These are phyloP conservation scores for Drosophila pandora DNA, from an alignment of 1,140 invertebrate species.

Conservation along the genomic window DNA sequence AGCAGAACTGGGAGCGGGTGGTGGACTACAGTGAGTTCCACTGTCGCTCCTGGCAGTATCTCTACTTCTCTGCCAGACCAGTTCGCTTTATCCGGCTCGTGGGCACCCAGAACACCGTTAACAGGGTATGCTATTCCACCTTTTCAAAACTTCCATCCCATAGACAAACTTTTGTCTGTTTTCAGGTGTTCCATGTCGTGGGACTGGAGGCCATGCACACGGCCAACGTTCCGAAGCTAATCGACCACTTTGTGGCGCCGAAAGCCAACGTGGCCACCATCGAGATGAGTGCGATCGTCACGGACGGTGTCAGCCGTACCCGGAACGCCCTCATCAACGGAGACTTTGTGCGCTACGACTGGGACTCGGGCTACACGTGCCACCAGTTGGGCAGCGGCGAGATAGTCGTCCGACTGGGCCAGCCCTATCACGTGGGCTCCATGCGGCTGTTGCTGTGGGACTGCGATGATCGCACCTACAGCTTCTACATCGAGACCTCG, in stretches of 20 bases:
- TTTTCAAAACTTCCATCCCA: not conserved
- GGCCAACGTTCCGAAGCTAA: slow-evolving; percentile 89
- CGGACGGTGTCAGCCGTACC: slow-evolving; percentile 96
- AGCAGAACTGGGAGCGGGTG: slow-evolving; percentile 96
- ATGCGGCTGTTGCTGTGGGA: slow-evolving; percentile 98
- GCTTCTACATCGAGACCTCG: slow-evolving; percentile 98
- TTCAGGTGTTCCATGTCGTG: slow-evolving; percentile 95
- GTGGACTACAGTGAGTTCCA: slow-evolving; percentile 96
- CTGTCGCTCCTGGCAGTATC: slow-evolving; percentile 98
- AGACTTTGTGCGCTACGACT: slow-evolving; percentile 97
- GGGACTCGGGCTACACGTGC: slow-evolving; percentile 98
- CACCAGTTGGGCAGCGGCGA: slow-evolving; percentile 98
- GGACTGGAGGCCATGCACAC: slow-evolving; percentile 95
- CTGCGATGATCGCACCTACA: slow-evolving; percentile 98
- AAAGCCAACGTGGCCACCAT: slow-evolving; percentile 96
- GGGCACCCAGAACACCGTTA: slow-evolving; percentile 97
- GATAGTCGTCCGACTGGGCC: slow-evolving; percentile 97
- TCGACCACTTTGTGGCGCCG: slow-evolving; percentile 93
- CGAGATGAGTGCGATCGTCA: slow-evolving; percentile 94
- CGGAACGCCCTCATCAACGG: slow-evolving; percentile 98
- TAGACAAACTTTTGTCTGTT: not conserved
- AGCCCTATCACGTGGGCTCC: slow-evolving; percentile 96
- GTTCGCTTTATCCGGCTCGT: slow-evolving; percentile 95
- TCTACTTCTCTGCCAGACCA: slow-evolving; percentile 96
- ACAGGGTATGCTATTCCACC: slow-evolving; percentile 86